Conservation (phyloP, 2,797 vertebrate genomes). For the Leontocebus nigricollis region DNA sequence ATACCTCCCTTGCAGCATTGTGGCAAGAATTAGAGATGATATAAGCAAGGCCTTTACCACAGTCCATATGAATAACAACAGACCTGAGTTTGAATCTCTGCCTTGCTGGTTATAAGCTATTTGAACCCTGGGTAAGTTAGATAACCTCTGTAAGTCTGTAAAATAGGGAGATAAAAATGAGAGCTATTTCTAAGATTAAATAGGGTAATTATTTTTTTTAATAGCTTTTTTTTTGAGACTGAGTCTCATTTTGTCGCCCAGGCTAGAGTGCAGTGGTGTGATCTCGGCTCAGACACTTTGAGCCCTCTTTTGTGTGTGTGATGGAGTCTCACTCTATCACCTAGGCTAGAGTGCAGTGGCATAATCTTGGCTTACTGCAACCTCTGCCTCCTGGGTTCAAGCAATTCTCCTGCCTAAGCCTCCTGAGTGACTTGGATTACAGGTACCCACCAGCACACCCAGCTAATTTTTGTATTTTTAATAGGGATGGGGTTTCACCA, state of each 20-base stretch:
- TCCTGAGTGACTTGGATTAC: background rate
- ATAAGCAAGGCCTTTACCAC: background rate
- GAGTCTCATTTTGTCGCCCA: background rate
- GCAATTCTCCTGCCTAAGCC: background rate
- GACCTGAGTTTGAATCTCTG: background rate
- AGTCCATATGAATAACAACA: background rate
- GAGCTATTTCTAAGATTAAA: background rate
- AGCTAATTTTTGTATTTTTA: background rate
- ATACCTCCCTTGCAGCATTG: background rate
- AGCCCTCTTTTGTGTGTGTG: background rate
- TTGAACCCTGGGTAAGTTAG: background rate
- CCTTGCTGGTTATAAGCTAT: background rate
- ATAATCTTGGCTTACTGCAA: background rate
- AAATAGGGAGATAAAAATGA: background rate
- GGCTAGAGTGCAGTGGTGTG: background rate
- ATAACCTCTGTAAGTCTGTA: background rate
- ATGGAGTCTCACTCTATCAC: too few species aligned
- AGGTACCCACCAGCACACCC: background rate
- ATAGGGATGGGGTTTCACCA: background rate
- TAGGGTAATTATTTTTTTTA: background rate
- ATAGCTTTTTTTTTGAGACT: background rate
- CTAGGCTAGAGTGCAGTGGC: background rate
- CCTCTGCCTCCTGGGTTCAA: background rate
- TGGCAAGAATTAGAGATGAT: background rate
- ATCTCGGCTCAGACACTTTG: too few species aligned